Evolutionary conservation across 1,140 invertebrate genomes (phyloP).

Genomic region (Lethocerus indicus): DNA sequence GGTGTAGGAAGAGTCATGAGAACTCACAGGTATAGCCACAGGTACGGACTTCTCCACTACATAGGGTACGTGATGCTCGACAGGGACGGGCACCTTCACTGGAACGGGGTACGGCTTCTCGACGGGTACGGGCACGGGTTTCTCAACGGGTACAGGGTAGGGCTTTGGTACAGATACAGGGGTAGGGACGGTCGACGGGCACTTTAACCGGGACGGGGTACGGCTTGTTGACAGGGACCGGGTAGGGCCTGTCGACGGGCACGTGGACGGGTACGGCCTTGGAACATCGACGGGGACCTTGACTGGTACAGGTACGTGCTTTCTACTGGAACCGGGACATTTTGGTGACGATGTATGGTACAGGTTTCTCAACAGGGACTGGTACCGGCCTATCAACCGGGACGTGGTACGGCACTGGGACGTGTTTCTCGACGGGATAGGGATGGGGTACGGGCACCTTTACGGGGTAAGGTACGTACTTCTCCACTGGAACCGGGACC

Average conservation of each 20-base stretch:
- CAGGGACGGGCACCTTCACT: constrained; percentile 3
- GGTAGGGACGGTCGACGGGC: constrained; percentile 5
- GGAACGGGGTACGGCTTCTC: constrained; percentile 6
- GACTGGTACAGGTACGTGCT: constrained; percentile 8
- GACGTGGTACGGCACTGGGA: constrained; percentile 15
- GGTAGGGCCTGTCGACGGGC: constrained; percentile 5
- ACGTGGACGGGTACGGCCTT: constrained; percentile 9
- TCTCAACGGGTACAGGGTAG: constrained; percentile 6
- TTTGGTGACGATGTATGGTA: constrained; percentile 8
- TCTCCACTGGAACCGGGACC: constrained; percentile 18
- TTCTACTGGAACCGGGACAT: constrained; percentile 1
- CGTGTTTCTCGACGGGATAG: constrained; percentile 35
- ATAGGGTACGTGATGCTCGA: not conserved
- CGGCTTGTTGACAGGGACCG: constrained; percentile 7
- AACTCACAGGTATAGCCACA: not conserved
- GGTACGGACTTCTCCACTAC: too few species aligned
- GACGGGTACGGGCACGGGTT: constrained; percentile 6
- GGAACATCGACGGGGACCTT: constrained; percentile 11
- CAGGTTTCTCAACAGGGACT: constrained; percentile 4
- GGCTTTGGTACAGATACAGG: constrained; percentile 5
- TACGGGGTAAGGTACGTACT: constrained; percentile 20
- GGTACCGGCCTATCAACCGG: constrained; percentile 22
- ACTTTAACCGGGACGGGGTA: constrained; percentile 8
- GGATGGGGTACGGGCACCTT: constrained; percentile 50
- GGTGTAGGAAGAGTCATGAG: too few species aligned